Evolutionary conservation across 2,797 vertebrate species (phyloP).

Genomic region (Oophaga sylvatica): DNA sequence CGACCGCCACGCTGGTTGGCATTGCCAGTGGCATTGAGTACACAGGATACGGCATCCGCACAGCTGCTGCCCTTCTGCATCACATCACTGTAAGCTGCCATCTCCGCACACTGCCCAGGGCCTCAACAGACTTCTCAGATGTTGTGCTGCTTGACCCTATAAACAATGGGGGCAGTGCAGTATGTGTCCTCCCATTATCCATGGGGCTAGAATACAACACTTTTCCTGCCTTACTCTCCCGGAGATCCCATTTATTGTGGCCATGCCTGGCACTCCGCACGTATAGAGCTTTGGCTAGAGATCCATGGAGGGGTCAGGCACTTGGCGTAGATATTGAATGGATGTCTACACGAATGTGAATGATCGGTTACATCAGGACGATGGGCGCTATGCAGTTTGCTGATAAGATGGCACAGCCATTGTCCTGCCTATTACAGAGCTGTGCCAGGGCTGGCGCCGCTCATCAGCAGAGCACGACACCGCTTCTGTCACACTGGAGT

Average conservation of each 20-base stretch:
- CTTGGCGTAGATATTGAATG: not conserved
- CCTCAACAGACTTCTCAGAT: not conserved
- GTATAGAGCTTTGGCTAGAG: not conserved
- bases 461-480: not conserved
- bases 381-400: not conserved
- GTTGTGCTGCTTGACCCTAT: not conserved
- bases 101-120: no score
- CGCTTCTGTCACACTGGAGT: not conserved
- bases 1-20: no score
- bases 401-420: slow-evolving; percentile 11
- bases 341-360: not conserved
- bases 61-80: no score
- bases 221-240: not conserved
- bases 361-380: not conserved
- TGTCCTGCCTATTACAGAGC: slow-evolving; percentile 19
- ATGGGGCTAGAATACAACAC: not conserved
- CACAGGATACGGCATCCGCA: no score
- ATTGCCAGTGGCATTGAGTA: no score
- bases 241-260: not conserved
- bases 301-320: not conserved
- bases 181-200: not conserved
- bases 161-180: not conserved
- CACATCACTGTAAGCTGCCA: no score
- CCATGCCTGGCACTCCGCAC: not conserved
- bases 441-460: not conserved